Percentiles rank a stretch among this genome's conserved stretches.
Conservation (phyloP, 1,140 invertebrate species). For the Aphidius gifuensis region DNA sequence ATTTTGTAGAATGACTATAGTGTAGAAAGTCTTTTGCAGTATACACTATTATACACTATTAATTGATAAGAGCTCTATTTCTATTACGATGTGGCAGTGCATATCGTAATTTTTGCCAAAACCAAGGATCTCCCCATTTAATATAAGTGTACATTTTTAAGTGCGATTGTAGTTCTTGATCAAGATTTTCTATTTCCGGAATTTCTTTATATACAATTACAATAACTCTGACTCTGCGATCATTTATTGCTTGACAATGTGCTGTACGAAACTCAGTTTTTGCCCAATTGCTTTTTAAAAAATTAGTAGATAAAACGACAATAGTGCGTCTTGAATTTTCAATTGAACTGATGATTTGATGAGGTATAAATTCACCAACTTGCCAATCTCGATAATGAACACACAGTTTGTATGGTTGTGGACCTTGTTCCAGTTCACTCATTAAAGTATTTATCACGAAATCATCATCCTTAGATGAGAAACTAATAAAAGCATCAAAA, state of each 20-base stretch:
- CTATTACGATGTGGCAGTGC: constrained; percentile 61
- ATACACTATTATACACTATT: no score
- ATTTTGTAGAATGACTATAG: no score
- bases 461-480: constrained; percentile 75
- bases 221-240: constrained; percentile 69
- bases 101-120: constrained; percentile 80
- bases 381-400: constrained; percentile 80
- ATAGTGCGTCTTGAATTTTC: constrained; percentile 76
- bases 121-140: constrained; percentile 78
- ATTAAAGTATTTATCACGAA: constrained; percentile 70
- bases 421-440: constrained; percentile 63
- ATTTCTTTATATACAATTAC: constrained; percentile 77
- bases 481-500: constrained; percentile 87
- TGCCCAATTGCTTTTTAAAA: constrained; percentile 83
- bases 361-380: constrained; percentile 72
- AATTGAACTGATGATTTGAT: constrained; percentile 76
- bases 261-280: constrained; percentile 80
- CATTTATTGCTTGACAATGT: constrained; percentile 71
- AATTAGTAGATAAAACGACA: constrained; percentile 77
- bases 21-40: no score
- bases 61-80: no score
- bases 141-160: constrained; percentile 84
- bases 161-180: constrained; percentile 74
- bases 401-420: constrained; percentile 65
- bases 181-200: constrained; percentile 62